Evolutionary conservation across 53 echinoderm and acorn worm genomes (phyloP).

Genomic region (Glandiceps talaboti): DNA sequence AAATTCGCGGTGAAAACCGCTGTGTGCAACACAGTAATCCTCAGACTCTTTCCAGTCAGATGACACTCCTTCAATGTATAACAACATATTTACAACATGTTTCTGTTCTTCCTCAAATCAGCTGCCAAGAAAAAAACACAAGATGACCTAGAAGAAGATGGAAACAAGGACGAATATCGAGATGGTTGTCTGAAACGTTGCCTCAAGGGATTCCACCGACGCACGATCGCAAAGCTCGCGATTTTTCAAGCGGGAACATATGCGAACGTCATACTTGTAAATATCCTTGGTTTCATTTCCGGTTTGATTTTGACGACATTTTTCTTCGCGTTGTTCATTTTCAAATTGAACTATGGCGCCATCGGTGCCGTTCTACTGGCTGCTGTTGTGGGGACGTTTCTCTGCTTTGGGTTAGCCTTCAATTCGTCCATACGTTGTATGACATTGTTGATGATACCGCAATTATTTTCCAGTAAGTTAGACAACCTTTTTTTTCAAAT

Average conservation of each 20-base stretch:
- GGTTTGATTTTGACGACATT: slow-evolving; percentile 13
- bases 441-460: slow-evolving; percentile 67
- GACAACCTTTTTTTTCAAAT: not conserved
- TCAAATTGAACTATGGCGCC: not conserved
- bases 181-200: not conserved
- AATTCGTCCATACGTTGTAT: slow-evolving; percentile 42
- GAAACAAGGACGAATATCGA: not conserved
- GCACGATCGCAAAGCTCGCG: not conserved
- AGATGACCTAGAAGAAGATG: not conserved
- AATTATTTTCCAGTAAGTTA: slow-evolving; percentile 59
- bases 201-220: not conserved
- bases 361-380: not conserved
- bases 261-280: slow-evolving; percentile 28
- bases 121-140: not conserved
- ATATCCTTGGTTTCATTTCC: slow-evolving; percentile 34
- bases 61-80: too few relatives aligned
- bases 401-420: slow-evolving; percentile 79
- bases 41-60: too few relatives aligned
- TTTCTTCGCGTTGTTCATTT: not conserved
- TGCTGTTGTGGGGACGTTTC: slow-evolving; percentile 32
- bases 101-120: too few relatives aligned
- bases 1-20: too few relatives aligned
- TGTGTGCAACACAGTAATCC: too few relatives aligned
- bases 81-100: too few relatives aligned
- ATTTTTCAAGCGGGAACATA: slow-evolving; percentile 28